Evolutionary conservation across 2,113 vertebrate species (phyloP), one percentile per base, ranked within the genome.

Genomic region (Protobothrops mucrosquamatus): DNA sequence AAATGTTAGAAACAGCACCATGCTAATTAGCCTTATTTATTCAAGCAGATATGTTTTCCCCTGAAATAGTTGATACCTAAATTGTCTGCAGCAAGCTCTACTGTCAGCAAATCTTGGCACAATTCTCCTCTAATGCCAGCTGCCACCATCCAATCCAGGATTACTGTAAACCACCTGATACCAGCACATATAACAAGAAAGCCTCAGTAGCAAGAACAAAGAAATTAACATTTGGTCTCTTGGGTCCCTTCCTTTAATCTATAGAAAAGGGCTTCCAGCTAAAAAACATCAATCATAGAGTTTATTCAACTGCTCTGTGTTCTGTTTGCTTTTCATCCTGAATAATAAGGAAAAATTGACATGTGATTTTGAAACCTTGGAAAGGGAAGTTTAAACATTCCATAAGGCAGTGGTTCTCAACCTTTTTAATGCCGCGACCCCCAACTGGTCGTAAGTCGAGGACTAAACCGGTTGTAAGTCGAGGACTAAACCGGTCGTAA

Each of bases 61-160:
- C 94, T 95, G 97, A 96, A 97, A 93, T 93, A 93, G 94, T 96
- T 95, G 96, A 95, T 96, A 96, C 87, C 94, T 89, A 24, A 94
- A 24, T 92, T 94, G 95, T 93, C 97, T 92, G 90, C 95, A 96
- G 86, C 93, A 94, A 88, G 94, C 94, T 89, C 88, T 90, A 87
- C 0, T 88, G 94, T 93, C 94, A 95, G 91, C 89, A 93, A 95
- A 96, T 94, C 96, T 96, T 96, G 94, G 90, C 81, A 51, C 93
- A 88, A 81, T 94, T 93, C 95, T 85, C 56, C 93, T 95, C 94
- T 95, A 64, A 69, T 1, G 0, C 85, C 92, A 96, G 94, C 95
- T 97, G 94, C 94, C 96, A 96, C 93, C 95, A 96, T 94, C 90
- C 94, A 96, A 94, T 95, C 89, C 54, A 69, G 94, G 92, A 94